Conservation (phyloP, 64 coral and sea anemone genomes). For the Porites australiensis region DNA sequence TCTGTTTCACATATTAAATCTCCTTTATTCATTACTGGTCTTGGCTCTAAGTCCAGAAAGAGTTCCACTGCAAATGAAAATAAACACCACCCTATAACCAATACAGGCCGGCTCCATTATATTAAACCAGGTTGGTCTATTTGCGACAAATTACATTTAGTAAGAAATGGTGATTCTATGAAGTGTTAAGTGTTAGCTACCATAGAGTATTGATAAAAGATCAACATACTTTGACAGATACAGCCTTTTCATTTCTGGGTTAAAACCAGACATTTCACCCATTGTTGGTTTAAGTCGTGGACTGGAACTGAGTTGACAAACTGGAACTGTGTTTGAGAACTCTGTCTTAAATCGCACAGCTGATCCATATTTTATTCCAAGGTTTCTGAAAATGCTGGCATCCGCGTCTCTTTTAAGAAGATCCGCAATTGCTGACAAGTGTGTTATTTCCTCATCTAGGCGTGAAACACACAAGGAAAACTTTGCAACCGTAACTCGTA, state of each 20-base stretch:
- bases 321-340: constrained; percentile 51
- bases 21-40: not conserved
- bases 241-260: constrained; percentile 54
- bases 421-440: constrained; percentile 26
- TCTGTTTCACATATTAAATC: not conserved
- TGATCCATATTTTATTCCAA: constrained; percentile 36
- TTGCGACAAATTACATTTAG: not conserved
- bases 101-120: not conserved
- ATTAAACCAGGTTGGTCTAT: constrained; percentile 5
- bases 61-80: not conserved
- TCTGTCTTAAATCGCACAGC: constrained; percentile 58
- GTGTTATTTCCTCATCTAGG: not conserved
- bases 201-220: constrained; percentile 3
- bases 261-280: constrained; percentile 52
- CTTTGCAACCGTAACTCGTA: too few species aligned
- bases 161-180: not conserved
- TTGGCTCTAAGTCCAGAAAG: not conserved
- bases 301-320: not conserved
- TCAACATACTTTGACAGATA: constrained; percentile 69
- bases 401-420: not conserved
- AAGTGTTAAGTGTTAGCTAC: constrained; percentile 5
- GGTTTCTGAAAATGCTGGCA: constrained; percentile 8
- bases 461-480: too few species aligned
- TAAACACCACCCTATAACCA: constrained; percentile 1
- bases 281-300: constrained; percentile 56